Conservation (phyloP, 1,140 invertebrate genomes). For the Alviniconcha marisindica region DNA sequence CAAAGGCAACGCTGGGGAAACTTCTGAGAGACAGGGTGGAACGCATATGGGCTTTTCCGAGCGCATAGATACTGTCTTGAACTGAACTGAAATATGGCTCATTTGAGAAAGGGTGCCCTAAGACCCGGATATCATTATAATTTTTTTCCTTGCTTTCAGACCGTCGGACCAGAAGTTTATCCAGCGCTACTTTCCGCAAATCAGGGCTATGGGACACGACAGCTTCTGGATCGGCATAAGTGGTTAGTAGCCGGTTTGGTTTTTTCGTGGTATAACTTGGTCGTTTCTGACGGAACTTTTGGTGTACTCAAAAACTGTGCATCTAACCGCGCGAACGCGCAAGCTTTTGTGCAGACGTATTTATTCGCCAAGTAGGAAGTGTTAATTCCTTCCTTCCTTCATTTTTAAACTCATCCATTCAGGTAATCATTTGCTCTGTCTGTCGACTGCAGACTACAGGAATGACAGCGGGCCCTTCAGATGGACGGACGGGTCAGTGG, state of each 20-base stretch:
- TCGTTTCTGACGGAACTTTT: no score
- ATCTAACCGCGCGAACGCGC: not conserved
- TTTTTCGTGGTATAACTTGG: no score
- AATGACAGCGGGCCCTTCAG: constrained; percentile 27
- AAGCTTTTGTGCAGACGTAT: not conserved
- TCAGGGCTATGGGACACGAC: constrained; percentile 27
- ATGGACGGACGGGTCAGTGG: constrained; percentile 31
- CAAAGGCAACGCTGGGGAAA: no score
- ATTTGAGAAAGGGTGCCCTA: no score
- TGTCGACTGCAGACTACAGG: constrained; percentile 22
- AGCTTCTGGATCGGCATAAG: constrained; percentile 53
- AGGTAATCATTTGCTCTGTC: not conserved
- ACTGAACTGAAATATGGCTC: no score
- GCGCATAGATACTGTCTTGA: no score
- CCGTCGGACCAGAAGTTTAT: constrained; percentile 44
- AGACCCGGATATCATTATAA: constrained; percentile 20
- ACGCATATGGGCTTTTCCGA: no score
- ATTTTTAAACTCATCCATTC: not conserved
- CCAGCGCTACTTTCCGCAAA: constrained; percentile 43
- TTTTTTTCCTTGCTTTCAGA: constrained; percentile 20
- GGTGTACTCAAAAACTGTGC: not conserved
- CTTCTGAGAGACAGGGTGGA: no score
- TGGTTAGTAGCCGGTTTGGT: constrained; percentile 42
- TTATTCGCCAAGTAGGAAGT: no score
- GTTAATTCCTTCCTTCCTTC: not conserved